Evolutionary conservation across 2,797 vertebrate species (phyloP).

Genomic region (Euphonia xanthogaster): DNA sequence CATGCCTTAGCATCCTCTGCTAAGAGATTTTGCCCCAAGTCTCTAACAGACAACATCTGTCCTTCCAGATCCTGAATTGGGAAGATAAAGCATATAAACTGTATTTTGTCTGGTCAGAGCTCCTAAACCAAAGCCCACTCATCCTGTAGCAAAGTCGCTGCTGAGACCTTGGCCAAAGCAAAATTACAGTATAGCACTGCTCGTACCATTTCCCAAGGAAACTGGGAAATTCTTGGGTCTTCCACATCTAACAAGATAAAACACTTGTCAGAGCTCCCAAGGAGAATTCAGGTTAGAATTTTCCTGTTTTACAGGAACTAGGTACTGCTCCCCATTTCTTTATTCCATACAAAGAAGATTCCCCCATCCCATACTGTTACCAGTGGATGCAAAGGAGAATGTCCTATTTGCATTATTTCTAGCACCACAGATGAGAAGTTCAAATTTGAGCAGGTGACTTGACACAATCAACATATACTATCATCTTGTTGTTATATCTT

Average conservation of each 20-base stretch:
- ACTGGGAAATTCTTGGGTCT: not conserved
- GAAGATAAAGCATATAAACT: not conserved
- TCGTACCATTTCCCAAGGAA: not conserved
- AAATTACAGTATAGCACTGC: rapidly evolving
- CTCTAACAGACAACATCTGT: not conserved
- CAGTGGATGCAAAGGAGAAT: not conserved
- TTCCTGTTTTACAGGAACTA: not conserved
- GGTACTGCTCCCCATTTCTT: not conserved
- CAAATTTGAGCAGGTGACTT: not conserved
- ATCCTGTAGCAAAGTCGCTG: not conserved
- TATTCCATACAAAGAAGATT: not conserved
- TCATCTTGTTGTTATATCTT: not conserved
- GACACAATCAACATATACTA: not conserved
- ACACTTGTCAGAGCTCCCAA: not conserved
- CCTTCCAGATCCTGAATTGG: not conserved
- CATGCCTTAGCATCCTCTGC: not conserved
- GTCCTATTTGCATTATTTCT: not conserved
- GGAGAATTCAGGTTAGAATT: not conserved
- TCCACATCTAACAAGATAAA: not conserved
- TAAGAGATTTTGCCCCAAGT: not conserved
- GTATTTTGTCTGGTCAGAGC: not conserved
- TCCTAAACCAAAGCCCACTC: not conserved
- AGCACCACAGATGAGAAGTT: not conserved
- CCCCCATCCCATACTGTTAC: not conserved
- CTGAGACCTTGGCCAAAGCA: not conserved